These are phyloP conservation scores for Reticulitermes speratus DNA, from an alignment of 1,140 invertebrate species.

Conservation along the genomic window DNA sequence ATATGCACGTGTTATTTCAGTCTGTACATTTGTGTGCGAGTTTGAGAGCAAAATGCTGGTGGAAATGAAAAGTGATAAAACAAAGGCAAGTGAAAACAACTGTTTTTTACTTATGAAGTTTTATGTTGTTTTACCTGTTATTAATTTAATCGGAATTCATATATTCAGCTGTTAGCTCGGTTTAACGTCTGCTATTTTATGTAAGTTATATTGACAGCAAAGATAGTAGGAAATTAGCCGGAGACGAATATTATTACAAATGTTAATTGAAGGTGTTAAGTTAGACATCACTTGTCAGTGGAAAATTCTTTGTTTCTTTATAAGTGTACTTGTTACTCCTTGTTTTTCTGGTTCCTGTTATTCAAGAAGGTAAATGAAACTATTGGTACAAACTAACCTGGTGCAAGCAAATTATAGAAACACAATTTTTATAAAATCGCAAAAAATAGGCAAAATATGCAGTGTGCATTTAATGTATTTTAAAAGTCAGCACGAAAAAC, in stretches of 20 bases:
- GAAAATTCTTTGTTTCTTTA: neutral
- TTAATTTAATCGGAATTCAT: neutral
- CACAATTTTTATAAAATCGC: too few relatives aligned
- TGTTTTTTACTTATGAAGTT: conserved; percentile 17
- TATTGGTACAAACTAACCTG: neutral
- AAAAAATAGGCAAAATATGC: too few relatives aligned
- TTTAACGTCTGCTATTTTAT: neutral
- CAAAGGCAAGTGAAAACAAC: neutral
- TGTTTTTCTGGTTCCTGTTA: neutral
- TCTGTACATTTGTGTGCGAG: neutral
- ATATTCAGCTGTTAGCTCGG: conserved; percentile 6
- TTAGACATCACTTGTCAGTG: neutral
- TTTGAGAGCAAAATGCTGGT: neutral
- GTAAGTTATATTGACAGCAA: neutral
- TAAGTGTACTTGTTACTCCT: neutral
- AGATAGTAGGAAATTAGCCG: neutral
- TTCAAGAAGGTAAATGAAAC: neutral
- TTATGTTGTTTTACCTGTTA: conserved; percentile 17
- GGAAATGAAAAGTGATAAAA: neutral
- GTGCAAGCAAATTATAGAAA: too few relatives aligned
- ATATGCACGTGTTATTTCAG: neutral
- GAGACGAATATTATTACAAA: neutral
- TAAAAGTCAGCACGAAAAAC: too few relatives aligned
- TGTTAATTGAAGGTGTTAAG: neutral
- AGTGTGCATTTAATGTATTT: too few relatives aligned